These are phyloP conservation scores for Acleris holmiana DNA, from an alignment of 2,888 invertebrate species.

Conservation along the genomic window DNA sequence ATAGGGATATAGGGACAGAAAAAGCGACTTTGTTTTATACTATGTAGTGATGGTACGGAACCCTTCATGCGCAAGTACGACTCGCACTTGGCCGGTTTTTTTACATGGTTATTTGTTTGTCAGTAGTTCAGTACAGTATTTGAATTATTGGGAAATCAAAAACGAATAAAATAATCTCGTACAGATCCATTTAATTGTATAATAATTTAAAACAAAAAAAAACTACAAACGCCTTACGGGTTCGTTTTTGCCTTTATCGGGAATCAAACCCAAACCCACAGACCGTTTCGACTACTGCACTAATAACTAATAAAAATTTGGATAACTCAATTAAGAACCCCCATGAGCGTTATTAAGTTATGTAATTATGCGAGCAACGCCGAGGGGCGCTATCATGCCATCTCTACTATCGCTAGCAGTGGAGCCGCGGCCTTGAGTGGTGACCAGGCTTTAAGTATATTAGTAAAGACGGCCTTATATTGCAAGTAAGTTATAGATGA, in stretches of 20 bases:
- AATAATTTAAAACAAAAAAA: neutral
- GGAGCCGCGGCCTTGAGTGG: constrained; percentile 23
- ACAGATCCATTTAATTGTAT: too few relatives aligned
- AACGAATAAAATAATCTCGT: too few relatives aligned
- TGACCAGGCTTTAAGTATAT: constrained; percentile 19
- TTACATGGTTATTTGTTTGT: too few relatives aligned
- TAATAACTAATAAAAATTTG: constrained; percentile 16
- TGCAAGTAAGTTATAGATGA: too few relatives aligned
- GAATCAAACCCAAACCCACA: neutral
- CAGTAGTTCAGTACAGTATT: too few relatives aligned
- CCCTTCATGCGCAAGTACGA: too few relatives aligned
- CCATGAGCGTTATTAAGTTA: constrained; percentile 34
- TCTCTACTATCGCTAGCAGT: constrained; percentile 28
- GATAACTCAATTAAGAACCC: constrained; percentile 35
- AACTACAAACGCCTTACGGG: neutral
- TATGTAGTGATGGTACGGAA: too few relatives aligned
- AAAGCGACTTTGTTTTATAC: too few relatives aligned
- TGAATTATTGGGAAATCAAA: too few relatives aligned
- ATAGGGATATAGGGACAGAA: too few relatives aligned
- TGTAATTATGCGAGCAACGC: constrained; percentile 30
- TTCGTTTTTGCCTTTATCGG: neutral
- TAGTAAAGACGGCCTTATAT: too few relatives aligned
- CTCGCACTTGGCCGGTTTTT: too few relatives aligned
- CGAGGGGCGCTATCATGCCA: constrained; percentile 36
- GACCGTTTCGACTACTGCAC: constrained; percentile 18